Evolutionary conservation across 1,140 invertebrate species (phyloP).

Genomic region (Zaprionus ghesquierei): DNA sequence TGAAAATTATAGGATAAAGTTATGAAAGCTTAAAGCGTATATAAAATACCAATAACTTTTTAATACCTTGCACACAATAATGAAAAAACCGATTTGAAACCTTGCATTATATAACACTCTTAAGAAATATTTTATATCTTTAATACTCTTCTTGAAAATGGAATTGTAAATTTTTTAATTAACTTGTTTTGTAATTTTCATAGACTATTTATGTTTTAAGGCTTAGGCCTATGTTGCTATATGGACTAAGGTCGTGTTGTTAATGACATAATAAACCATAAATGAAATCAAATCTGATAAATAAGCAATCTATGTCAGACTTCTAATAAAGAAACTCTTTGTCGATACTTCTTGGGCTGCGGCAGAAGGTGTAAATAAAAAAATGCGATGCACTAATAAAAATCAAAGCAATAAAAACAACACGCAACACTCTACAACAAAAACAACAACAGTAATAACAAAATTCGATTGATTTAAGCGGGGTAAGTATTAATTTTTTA

Average conservation of each 20-base stretch:
- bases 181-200: too few species aligned
- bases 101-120: not conserved
- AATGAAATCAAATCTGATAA: slow-evolving; percentile 49
- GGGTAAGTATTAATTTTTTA: slow-evolving; percentile 57
- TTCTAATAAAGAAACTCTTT: slow-evolving; percentile 51
- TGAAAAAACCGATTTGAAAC: too few species aligned
- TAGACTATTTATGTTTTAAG: slow-evolving; percentile 40
- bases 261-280: slow-evolving; percentile 22
- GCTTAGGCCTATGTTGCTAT: slow-evolving; percentile 1
- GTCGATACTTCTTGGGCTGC: slow-evolving; percentile 25
- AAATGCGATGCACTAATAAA: slow-evolving; percentile 48
- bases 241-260: slow-evolving; percentile 32
- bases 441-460: slow-evolving; percentile 13
- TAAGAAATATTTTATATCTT: not conserved
- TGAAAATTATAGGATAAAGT: not conserved
- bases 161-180: too few species aligned
- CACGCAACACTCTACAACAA: slow-evolving; percentile 18
- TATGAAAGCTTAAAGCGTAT: not conserved
- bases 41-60: not conserved
- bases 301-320: slow-evolving; percentile 49
- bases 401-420: slow-evolving; percentile 49
- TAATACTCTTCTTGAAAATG: too few species aligned
- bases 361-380: slow-evolving; percentile 24
- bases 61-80: too few species aligned
- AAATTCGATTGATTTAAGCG: slow-evolving; percentile 54